These are phyloP conservation scores for Ciconia boyciana DNA, from an alignment of 2,113 vertebrate genomes.

Conservation along the genomic window DNA sequence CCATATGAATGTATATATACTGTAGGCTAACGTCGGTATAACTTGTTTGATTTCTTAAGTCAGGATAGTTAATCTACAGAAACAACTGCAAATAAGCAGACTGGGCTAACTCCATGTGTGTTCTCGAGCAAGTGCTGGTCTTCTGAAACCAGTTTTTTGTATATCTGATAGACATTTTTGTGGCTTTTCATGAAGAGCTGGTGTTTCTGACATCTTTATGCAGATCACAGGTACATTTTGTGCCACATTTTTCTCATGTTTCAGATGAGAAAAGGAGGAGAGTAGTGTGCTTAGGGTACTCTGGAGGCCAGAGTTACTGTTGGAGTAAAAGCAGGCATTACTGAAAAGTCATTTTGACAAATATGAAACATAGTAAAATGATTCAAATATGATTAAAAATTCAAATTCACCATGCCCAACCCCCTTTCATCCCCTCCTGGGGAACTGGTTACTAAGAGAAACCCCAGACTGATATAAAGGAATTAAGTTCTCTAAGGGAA, in stretches of 20 bases:
- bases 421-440: too few relatives aligned
- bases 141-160: neutral
- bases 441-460: neutral
- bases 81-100: neutral
- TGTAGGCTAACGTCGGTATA: neutral
- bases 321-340: neutral
- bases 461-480: neutral
- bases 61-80: neutral
- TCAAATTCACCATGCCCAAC: neutral
- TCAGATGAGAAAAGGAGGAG: neutral
- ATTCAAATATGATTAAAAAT: neutral
- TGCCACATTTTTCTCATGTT: neutral
- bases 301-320: neutral
- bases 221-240: neutral
- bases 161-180: neutral
- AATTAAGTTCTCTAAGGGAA: neutral
- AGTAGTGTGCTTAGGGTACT: neutral
- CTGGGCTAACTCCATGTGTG: neutral
- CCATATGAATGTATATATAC: neutral
- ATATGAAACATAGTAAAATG: neutral
- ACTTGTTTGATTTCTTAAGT: neutral
- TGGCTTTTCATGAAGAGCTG: neutral
- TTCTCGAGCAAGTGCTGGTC: neutral
- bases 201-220: neutral
- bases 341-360: neutral